Base-by-base conservation (phyloP, 2,888 invertebrate genomes). In the Boloria selene region DNA sequence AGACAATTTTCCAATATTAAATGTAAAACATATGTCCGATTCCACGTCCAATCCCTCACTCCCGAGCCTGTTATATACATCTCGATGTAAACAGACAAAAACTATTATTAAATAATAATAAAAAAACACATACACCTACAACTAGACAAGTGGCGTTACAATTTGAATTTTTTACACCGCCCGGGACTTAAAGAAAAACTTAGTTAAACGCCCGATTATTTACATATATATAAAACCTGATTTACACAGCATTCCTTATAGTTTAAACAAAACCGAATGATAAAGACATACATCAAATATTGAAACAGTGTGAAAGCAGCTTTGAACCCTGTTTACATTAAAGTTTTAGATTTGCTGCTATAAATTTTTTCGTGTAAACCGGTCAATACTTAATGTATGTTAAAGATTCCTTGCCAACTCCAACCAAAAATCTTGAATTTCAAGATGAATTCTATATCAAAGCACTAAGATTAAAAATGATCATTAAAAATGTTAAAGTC, bases 71-170 rank as follows among this genome's bases (percentile, higher is more conserved):
- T 76, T 80, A 77, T 79, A 75, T 74, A 75, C 74, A 70, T 79
- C 78, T 77, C 79, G 82, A 73, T 83, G 79, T 83, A 83, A 82
- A 87, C 85, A 82, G 82, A 84, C 83, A 83, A 80, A 82, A 80
- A 78, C 75, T 83, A 84, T 79, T 73, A 81, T 84, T 84, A 87
- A 87, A 87, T 84, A 84, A 85, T 85, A 76, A 86, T 84, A 85
- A 86, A 71, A 85, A 87, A 86, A 88, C 82, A 82, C 82, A 82
- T 90, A 84, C 85, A 81, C 89, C 89, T 90, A 90, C 83, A 85
- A 85, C 90, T 90, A 90, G 78, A 86, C 78, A 84, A 86, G 88
- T 85, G 85, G 85, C 84, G 78, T 79, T 75, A 74, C 66, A 66
- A 67, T 65, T 17, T 49, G 58, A 58, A 49, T n/a, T 58, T 26